Evolutionary conservation across 2,888 invertebrate species (phyloP), one percentile per base, ranked within the genome.

Genomic region (Lysandra bellargus): DNA sequence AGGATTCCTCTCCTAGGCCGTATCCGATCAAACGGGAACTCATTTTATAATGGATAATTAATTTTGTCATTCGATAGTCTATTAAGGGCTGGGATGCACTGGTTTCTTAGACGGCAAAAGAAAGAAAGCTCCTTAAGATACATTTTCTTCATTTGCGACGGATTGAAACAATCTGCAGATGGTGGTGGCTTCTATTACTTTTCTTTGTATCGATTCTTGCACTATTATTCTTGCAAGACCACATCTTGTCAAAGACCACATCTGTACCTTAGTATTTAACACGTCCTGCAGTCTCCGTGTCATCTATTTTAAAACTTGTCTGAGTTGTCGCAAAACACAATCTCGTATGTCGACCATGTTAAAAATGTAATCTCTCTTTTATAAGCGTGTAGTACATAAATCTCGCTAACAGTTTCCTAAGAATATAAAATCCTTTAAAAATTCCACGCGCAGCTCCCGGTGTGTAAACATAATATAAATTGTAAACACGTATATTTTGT

Each of bases 401-500:
- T 76, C 76, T 76, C 76, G 76, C 57, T 57, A 76, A 76, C 57
- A 57, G 76, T 76, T 76, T 76, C 76, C 76, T 76, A 76, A 76
- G 76, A 76, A 76, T 76, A 53, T 33, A 33, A 30, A 53, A 57
- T 76, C 49, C 30, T 57, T 57, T 76, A 33, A 57, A 75, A 76
- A 76, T 76, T 76, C 76, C 76, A 76, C 76, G 76, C 57, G 33
- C 76, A 76, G 53, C 76, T 76, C 30, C 33, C 76, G 57, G 69
- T 69, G 14, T 53, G 76, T 76, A 76, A 76, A 80, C 79, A 78
- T 80, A 80, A 81, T 82, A 76, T 76, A 76, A 80, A 79, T 81
- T 83, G 81, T 81, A 81, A 82, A 82, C 81, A 81, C 82, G 82
- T 80, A 78, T 82, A 82, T 82, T 81, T 81, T 81, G 82, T 81